Evolutionary conservation across 2,113 vertebrate species (phyloP).

Genomic region (Scomber japonicus): DNA sequence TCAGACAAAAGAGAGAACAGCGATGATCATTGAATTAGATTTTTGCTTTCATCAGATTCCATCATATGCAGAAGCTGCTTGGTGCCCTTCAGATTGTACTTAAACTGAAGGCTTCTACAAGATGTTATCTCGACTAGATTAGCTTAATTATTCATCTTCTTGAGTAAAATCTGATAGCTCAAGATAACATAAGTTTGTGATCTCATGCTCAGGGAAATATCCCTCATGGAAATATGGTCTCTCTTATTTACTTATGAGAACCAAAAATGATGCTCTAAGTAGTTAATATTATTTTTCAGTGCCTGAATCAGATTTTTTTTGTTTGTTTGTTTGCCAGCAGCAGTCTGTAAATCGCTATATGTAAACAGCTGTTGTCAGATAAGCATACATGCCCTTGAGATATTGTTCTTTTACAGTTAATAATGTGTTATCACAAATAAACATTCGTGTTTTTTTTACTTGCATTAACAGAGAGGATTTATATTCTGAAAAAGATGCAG

Average conservation of each 20-base stretch:
- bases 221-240: not conserved
- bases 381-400: conserved; percentile 1
- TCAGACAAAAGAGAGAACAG: conserved; percentile 3
- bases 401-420: conserved; percentile 1
- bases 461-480: no score
- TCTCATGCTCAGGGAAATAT: not conserved
- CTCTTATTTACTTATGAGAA: not conserved
- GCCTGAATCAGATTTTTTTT: not conserved
- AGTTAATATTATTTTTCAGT: not conserved
- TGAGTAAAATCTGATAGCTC: not conserved
- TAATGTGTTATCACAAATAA: not conserved
- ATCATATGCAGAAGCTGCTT: not conserved
- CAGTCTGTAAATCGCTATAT: not conserved
- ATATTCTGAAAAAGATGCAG: not conserved
- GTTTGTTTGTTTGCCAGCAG: not conserved
- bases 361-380: conserved; percentile 25
- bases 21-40: conserved; percentile 5
- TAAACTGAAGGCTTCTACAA: not conserved
- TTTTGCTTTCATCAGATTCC: conserved; percentile 1
- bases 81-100: not conserved
- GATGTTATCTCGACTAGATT: not conserved
- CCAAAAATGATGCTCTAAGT: not conserved
- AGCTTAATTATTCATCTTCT: not conserved
- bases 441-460: not conserved
- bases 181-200: not conserved